phyloP scores from a whole-genome alignment of 2,113 vertebrate genomes.

The Tragelaphus imberbis region DNA sequence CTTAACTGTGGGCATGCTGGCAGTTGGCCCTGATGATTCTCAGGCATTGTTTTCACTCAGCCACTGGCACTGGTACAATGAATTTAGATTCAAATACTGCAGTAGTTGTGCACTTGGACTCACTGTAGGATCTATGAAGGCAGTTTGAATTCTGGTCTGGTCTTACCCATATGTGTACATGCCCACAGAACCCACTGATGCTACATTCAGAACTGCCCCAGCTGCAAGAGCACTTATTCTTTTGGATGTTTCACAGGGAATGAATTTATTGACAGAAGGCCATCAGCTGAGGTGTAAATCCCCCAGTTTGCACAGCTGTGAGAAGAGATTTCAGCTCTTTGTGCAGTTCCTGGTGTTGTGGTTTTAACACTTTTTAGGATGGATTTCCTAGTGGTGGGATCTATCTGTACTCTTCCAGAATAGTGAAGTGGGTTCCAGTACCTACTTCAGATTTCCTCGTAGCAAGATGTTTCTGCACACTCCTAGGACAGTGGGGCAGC shows the following conservation, averaged over 20 bases:
- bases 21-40: neutral
- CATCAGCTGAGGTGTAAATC: neutral
- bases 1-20: neutral
- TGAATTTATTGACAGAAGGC: neutral
- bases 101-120: neutral
- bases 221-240: neutral
- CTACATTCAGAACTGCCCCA: neutral
- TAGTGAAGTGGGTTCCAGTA: neutral
- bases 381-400: neutral
- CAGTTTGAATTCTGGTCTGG: neutral
- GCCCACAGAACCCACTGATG: neutral
- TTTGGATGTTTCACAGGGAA: neutral
- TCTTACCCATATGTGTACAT: neutral
- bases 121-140: neutral
- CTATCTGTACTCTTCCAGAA: neutral
- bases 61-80: neutral
- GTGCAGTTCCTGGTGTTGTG: neutral
- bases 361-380: neutral
- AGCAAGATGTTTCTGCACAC: neutral
- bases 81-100: neutral
- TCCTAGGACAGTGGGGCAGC: neutral
- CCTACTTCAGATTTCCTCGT: neutral
- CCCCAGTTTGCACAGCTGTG: neutral
- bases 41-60: neutral
- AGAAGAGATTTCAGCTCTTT: neutral